phyloP scores from a whole-genome alignment of 2,888 invertebrate species.

The Hirtodrosophila histrioides region DNA sequence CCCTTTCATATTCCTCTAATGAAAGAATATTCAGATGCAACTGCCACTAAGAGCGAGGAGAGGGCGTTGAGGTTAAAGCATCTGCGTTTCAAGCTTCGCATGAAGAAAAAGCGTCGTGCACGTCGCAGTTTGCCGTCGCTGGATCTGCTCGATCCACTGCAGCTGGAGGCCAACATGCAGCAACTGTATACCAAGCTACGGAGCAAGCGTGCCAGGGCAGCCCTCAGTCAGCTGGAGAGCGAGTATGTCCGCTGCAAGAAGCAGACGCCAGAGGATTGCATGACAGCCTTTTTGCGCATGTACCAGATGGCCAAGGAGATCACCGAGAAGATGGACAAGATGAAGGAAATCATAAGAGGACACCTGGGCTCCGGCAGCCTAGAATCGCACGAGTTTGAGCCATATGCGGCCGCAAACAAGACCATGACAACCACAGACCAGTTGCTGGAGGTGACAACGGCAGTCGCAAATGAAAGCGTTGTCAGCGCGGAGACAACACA shows the following conservation, averaged over 20 bases:
- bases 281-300: constrained; percentile 79
- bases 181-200: constrained; percentile 73
- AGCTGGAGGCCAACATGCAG: constrained; percentile 66
- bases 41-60: constrained; percentile 35
- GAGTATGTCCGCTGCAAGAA: constrained; percentile 80
- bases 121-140: constrained; percentile 32
- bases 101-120: constrained; percentile 35
- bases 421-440: constrained; percentile 8
- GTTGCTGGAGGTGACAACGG: constrained; percentile 22
- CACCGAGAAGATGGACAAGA: constrained; percentile 79
- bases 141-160: constrained; percentile 71
- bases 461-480: constrained; percentile 16
- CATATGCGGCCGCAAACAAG: constrained; percentile 21
- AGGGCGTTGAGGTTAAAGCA: constrained; percentile 51
- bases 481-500: constrained; percentile 19
- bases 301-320: constrained; percentile 81
- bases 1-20: constrained; percentile 37
- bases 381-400: constrained; percentile 39
- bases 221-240: constrained; percentile 70
- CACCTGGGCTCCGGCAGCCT: constrained; percentile 55
- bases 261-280: constrained; percentile 74
- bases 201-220: constrained; percentile 73
- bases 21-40: constrained; percentile 16
- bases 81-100: constrained; percentile 52
- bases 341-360: constrained; percentile 79